phyloP scores from a whole-genome alignment of 2,888 invertebrate genomes.

The Branchipolynoe longqiensis region DNA sequence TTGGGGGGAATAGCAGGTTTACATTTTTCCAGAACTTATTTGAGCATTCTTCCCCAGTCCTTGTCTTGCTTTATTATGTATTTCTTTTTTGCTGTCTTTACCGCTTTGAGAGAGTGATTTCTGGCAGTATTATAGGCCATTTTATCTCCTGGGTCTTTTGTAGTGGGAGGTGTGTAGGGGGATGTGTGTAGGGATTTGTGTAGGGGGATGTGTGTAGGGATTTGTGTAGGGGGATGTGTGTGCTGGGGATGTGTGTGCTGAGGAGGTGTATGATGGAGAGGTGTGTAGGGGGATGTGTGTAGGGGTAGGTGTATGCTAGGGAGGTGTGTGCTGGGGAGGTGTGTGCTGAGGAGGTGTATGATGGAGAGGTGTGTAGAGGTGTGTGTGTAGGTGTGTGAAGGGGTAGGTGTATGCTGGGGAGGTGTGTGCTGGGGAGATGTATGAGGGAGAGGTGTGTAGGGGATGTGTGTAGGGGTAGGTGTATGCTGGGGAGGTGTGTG shows the following conservation, averaged over 20 bases:
- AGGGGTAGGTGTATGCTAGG: background rate
- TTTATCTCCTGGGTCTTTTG: too few species aligned
- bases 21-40: too few species aligned
- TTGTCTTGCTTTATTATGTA: too few species aligned
- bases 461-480: background rate
- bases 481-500: background rate
- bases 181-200: background rate
- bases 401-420: background rate
- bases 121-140: too few species aligned
- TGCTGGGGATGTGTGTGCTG: background rate
- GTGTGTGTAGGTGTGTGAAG: background rate
- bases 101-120: too few species aligned
- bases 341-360: background rate
- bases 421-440: background rate
- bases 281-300: background rate
- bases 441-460: too few species aligned
- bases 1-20: too few species aligned
- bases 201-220: background rate
- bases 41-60: too few species aligned
- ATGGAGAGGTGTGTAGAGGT: background rate
- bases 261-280: background rate
- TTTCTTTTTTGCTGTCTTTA: too few species aligned
- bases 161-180: background rate
- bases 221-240: background rate
- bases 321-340: background rate